Evolutionary conservation across 2,888 invertebrate species (phyloP).

Genomic region (Carcina quercana): DNA sequence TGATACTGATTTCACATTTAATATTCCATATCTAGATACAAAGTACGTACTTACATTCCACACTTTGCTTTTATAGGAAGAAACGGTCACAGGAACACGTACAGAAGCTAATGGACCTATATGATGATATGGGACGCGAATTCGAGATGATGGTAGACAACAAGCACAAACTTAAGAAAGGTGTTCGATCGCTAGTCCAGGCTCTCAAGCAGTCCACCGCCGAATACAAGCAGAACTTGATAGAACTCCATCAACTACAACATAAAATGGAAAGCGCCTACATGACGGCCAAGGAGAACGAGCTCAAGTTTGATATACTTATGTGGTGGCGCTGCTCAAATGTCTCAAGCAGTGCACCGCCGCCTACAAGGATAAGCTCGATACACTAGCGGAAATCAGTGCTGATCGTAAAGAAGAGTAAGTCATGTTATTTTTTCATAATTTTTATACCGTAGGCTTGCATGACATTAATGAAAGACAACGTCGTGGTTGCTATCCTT

Average conservation of each 20-base stretch:
- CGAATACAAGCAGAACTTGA: too few relatives aligned
- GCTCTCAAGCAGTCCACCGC: too few relatives aligned
- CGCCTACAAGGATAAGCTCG: conserved; percentile 4
- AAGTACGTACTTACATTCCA: too few relatives aligned
- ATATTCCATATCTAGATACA: background rate
- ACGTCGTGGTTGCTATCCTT: too few relatives aligned
- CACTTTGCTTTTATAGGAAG: conserved; percentile 3
- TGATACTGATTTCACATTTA: background rate
- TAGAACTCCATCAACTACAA: too few relatives aligned
- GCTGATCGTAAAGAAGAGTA: conserved; percentile 7
- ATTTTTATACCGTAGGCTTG: too few relatives aligned
- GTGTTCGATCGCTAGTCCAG: too few relatives aligned
- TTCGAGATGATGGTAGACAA: background rate
- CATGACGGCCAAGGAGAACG: too few relatives aligned
- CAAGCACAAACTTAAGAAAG: too few relatives aligned
- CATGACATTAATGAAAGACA: too few relatives aligned
- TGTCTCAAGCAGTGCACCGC: conserved; percentile 6
- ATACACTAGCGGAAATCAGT: conserved; percentile 4
- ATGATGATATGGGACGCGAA: conserved; percentile 6
- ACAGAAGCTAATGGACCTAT: conserved; percentile 1
- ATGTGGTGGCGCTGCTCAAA: conserved; percentile 5
- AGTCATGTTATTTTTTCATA: background rate
- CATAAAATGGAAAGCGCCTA: too few relatives aligned
- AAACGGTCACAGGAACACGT: conserved; percentile 3
- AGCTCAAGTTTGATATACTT: conserved; percentile 7